Base-by-base conservation (phyloP, 1,140 invertebrate species). In the Platorchestia sp. region DNA sequence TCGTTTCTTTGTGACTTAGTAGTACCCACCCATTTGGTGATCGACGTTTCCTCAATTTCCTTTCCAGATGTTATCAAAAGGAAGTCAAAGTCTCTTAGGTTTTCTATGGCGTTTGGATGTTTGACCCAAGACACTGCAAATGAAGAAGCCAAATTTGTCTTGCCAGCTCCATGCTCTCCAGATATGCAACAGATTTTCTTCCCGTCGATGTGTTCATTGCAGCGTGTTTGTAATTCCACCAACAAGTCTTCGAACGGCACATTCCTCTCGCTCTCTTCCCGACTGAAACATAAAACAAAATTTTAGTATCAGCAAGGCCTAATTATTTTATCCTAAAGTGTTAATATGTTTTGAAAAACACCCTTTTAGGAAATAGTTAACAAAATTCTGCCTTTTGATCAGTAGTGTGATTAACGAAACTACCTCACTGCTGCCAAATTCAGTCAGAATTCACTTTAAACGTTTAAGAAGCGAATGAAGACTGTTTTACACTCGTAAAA, bases 1-100 rank as follows among this genome's bases (percentile, higher is more conserved):
- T 93, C 91, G 44, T 93, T 93, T 47, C 91, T 45, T 44, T 93
- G 91, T 14, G 91, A 93, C 45, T 93, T 93, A 40, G 91, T 93
- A 27, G 36, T 47, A 40, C 91, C 45, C 16, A 93, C 10, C 43
- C 43, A 45, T 47, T 45, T 93, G 10, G 0, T 47, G 22, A 47
- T 44, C 7, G 91, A 40, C 43, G 91, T 93, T 93, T 47, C 44
- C 10, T 93, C 45, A 44, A 93, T 41, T 10, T 93, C 91, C 36
- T 93, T 93, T 42, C 91, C 91, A 0, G 91, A 93, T 40, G 45
- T 47, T 27, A 93, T 19, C 45, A 93, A 44, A 36, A 93, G 91
- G 45, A 93, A 47, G 45, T 93, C 91, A 40, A 93, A 93, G 44
- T 93, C 91, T 45, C 91, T 44, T 36, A 93, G 45, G 45, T 45